Conservation (phyloP, 2,888 invertebrate genomes). For the Caenorhabditis becei region DNA sequence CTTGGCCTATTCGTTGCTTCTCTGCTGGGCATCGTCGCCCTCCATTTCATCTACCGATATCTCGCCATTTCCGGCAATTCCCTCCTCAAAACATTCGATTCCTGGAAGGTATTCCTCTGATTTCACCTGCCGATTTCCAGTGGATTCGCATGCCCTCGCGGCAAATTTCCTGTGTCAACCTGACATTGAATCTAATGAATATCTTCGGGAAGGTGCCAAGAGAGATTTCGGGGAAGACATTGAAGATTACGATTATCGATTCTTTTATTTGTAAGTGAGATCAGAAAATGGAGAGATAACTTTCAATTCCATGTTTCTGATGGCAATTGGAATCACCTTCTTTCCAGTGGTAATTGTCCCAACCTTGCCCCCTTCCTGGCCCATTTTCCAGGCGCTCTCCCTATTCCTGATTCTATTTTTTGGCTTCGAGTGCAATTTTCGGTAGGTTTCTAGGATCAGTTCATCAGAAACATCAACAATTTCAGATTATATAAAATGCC, state of each 20-base stretch:
- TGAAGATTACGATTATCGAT: conserved; percentile 22
- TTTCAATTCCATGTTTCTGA: neutral
- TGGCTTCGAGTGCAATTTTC: conserved; percentile 17
- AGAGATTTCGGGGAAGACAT: conserved; percentile 5
- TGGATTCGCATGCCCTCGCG: conserved; percentile 15
- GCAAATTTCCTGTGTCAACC: conserved; percentile 14
- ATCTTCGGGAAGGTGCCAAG: neutral
- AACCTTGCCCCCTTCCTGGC: no score
- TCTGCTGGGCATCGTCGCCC: conserved; percentile 20
- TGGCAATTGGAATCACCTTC: conserved; percentile 2
- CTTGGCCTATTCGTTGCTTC: conserved; percentile 21
- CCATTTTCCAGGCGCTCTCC: conserved; percentile 8
- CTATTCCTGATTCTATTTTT: conserved; percentile 11
- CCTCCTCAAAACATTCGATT: conserved; percentile 14
- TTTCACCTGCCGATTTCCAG: conserved; percentile 18
- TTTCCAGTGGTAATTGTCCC: conserved; percentile 23
- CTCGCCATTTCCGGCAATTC: conserved; percentile 14
- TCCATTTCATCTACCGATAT: no score
- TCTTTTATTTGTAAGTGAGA: conserved; percentile 2
- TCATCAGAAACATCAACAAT: no score
- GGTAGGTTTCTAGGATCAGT: neutral
- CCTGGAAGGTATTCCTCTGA: conserved; percentile 20
- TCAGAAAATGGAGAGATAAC: neutral
- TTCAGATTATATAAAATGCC: conserved; percentile 11
- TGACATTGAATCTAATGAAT: neutral